phyloP scores from a whole-genome alignment of 2,888 invertebrate genomes.

The Parnassius glacialis region DNA sequence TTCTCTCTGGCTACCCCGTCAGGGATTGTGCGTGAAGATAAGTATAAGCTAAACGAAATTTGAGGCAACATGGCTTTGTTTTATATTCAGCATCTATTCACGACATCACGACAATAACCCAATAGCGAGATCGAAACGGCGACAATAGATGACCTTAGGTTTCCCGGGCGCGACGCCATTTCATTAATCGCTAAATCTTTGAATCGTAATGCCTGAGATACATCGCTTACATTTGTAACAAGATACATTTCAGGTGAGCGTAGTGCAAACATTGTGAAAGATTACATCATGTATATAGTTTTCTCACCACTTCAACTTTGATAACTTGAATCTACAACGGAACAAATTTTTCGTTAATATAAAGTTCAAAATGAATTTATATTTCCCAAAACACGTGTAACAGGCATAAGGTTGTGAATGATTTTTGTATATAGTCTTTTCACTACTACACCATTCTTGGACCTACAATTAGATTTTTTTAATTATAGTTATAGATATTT shows the following conservation, averaged over 20 bases:
- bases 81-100: background rate
- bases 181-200: slow-evolving; percentile 23
- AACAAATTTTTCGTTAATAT: no score
- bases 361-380: no score
- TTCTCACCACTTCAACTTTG: slow-evolving; percentile 13
- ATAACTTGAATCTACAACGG: background rate
- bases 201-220: slow-evolving; percentile 18
- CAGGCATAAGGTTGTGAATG: no score
- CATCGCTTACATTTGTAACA: slow-evolving; percentile 20
- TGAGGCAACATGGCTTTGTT: no score
- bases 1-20: no score
- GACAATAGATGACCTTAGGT: slow-evolving; percentile 20
- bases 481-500: no score
- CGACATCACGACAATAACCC: slow-evolving; percentile 14
- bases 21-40: no score
- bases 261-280: slow-evolving; percentile 12
- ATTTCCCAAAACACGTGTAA: no score
- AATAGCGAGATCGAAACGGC: slow-evolving; percentile 14
- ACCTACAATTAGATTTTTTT: no score
- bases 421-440: no score
- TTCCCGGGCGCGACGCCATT: slow-evolving; percentile 21
- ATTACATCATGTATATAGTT: slow-evolving; percentile 2
- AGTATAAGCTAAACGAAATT: no score
- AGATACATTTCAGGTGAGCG: slow-evolving; percentile 18
- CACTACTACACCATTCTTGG: no score